Percentiles rank a stretch among this genome's conserved stretches.
Evolutionary conservation across 1,140 invertebrate genomes (phyloP).

Genomic region (Drosophila pallidifrons): DNA sequence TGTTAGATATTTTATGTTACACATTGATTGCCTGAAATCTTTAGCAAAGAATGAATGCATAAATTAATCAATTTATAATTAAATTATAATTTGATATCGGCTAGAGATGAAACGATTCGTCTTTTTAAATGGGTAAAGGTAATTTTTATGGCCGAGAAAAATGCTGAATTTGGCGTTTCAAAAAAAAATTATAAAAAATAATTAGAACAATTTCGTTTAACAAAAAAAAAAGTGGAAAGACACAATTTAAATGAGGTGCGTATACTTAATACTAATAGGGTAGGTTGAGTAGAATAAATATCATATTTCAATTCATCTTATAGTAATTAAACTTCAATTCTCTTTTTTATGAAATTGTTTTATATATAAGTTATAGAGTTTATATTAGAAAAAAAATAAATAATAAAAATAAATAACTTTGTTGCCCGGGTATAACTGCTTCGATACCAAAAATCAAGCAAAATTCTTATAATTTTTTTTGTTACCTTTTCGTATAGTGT

Average conservation of each 20-base stretch:
- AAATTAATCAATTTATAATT: conserved; percentile 16
- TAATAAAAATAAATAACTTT: too few relatives aligned
- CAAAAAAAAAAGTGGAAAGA: conserved; percentile 22
- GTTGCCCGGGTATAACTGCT: neutral
- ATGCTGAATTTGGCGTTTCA: conserved; percentile 5
- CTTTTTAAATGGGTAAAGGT: conserved; percentile 2
- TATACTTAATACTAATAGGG: neutral
- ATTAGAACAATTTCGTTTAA: conserved; percentile 17
- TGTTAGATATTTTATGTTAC: conserved; percentile 3
- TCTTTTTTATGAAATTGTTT: too few relatives aligned
- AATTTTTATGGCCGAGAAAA: conserved; percentile 23
- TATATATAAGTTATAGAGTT: too few relatives aligned
- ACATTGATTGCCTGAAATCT: neutral
- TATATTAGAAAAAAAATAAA: too few relatives aligned
- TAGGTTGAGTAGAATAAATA: neutral
- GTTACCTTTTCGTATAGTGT: conserved; percentile 26
- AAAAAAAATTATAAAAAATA: conserved; percentile 29
- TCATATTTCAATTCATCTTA: neutral
- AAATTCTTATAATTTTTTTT: conserved; percentile 12
- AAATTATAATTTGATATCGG: neutral
- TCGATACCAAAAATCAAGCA: neutral
- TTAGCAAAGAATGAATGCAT: conserved; percentile 12
- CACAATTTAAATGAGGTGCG: neutral
- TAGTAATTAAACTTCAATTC: neutral
- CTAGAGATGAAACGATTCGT: conserved; percentile 3